Conservation (phyloP, 2,113 vertebrate genomes). For the Mormyrus lacerda region DNA sequence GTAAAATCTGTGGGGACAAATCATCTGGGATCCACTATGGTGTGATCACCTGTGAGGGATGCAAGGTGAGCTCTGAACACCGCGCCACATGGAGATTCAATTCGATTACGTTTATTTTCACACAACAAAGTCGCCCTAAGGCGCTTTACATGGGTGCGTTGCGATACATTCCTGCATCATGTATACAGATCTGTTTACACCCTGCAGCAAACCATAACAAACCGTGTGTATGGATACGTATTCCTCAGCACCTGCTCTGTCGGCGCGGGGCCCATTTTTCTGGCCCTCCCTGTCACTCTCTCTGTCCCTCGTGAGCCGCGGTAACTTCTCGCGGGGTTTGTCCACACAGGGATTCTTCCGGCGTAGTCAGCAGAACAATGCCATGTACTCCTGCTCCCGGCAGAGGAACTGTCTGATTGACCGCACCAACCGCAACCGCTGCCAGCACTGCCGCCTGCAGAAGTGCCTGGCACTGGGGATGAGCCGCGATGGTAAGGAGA, state of each 20-base stretch:
- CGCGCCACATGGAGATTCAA: background rate
- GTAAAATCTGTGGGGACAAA: constrained; percentile 90
- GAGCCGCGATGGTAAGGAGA: constrained; percentile 79
- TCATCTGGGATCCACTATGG: constrained; percentile 89
- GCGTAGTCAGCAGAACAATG: constrained; percentile 86
- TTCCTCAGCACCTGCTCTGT: background rate
- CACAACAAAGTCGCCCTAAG: background rate
- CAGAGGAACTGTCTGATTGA: constrained; percentile 86
- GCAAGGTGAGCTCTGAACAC: constrained; percentile 49
- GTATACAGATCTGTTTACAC: background rate
- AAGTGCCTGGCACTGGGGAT: constrained; percentile 84
- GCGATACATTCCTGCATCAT: background rate
- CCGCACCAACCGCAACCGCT: constrained; percentile 87
- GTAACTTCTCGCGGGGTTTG: background rate
- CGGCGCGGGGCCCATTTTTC: background rate
- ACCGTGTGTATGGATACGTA: background rate
- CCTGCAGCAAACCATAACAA: background rate
- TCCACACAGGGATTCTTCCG: constrained; percentile 75
- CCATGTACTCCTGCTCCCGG: constrained; percentile 84
- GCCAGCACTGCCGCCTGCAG: constrained; percentile 86
- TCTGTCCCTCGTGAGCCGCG: background rate
- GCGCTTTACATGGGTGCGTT: background rate
- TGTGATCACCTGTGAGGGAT: constrained; percentile 78
- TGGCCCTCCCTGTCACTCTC: background rate
- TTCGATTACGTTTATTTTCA: background rate